These are phyloP conservation scores for Synergus gifuensis DNA, from an alignment of 2,888 invertebrate species.

Conservation along the genomic window DNA sequence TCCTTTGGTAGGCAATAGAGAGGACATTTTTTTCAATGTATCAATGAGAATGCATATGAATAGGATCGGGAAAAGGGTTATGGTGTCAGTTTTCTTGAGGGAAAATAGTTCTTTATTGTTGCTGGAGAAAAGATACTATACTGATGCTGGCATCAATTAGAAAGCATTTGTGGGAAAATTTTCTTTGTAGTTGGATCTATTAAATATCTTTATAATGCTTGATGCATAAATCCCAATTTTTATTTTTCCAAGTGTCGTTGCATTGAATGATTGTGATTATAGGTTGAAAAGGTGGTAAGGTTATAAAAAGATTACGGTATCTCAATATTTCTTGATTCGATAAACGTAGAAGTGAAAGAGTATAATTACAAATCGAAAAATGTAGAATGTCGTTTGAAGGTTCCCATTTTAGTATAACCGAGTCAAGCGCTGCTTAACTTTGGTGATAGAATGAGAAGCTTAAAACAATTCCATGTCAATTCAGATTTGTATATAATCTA, in stretches of 20 bases:
- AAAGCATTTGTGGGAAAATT: constrained; percentile 6
- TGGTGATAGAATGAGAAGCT: no score
- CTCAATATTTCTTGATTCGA: neutral
- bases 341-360: no score
- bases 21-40: constrained; percentile 5
- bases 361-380: no score
- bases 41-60: constrained; percentile 4
- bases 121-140: neutral
- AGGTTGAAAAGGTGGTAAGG: neutral
- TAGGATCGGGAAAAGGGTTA: constrained; percentile 27
- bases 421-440: no score
- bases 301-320: neutral
- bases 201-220: neutral
- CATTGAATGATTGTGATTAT: neutral
- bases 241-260: neutral
- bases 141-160: constrained; percentile 28
- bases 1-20: neutral
- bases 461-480: no score
- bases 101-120: constrained; percentile 13
- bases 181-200: constrained; percentile 5
- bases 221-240: neutral
- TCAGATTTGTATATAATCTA: no score
- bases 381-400: no score
- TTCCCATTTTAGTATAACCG: no score
- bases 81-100: constrained; percentile 36